Evolutionary conservation across 2,888 invertebrate genomes (phyloP).

Genomic region (Beris chalybata): DNA sequence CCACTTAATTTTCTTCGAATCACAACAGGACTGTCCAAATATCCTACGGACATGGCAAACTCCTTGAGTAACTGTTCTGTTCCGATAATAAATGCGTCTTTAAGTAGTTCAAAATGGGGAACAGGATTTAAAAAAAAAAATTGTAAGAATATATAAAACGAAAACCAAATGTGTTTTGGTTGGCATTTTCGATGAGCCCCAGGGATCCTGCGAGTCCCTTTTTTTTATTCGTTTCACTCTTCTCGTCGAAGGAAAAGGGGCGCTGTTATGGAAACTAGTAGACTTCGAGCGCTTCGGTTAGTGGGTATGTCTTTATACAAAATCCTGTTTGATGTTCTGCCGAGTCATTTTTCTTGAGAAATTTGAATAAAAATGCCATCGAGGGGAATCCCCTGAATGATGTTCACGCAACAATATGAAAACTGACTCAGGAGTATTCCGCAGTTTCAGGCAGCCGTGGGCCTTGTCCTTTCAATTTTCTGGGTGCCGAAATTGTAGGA

Average conservation of each 20-base stretch:
- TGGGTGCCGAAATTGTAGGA: neutral
- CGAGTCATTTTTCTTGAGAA: constrained; percentile 37
- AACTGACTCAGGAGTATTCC: constrained; percentile 29
- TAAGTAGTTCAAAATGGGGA: too few relatives aligned
- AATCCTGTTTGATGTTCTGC: constrained; percentile 36
- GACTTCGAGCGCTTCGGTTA: neutral
- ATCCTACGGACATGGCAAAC: too few relatives aligned
- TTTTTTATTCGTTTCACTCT: neutral
- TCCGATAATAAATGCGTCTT: too few relatives aligned
- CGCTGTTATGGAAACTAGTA: too few relatives aligned
- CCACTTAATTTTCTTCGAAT: too few relatives aligned
- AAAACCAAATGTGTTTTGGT: constrained; percentile 3
- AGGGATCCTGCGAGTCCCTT: constrained; percentile 12
- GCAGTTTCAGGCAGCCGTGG: constrained; percentile 21
- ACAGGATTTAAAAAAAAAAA: constrained; percentile 7
- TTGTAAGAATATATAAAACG: neutral
- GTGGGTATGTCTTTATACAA: constrained; percentile 16
- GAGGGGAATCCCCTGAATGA: constrained; percentile 35
- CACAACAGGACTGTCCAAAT: too few relatives aligned
- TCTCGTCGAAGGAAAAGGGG: too few relatives aligned
- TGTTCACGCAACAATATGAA: constrained; percentile 37
- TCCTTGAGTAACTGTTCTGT: too few relatives aligned
- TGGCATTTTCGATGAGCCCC: constrained; percentile 21
- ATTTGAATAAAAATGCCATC: constrained; percentile 39
- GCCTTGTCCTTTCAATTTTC: neutral